These are phyloP conservation scores for Stichodactyla helianthus DNA, from an alignment of 64 coral and sea anemone genomes.

Conservation along the genomic window DNA sequence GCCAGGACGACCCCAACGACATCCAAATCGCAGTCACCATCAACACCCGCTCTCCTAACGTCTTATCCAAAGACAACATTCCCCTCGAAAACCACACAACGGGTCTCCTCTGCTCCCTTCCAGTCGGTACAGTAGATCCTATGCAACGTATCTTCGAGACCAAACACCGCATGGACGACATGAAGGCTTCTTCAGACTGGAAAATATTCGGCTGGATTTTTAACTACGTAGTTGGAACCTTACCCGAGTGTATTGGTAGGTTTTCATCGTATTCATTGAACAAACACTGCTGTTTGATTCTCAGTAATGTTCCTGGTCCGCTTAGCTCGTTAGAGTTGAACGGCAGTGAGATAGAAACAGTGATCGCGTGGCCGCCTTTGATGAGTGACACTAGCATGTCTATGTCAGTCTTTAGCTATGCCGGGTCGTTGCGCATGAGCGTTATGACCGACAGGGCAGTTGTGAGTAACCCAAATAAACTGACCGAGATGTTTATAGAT, in stretches of 20 bases:
- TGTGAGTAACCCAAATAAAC: constrained; percentile 36
- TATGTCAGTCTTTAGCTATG: constrained; percentile 82
- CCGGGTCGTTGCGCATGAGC: constrained; percentile 58
- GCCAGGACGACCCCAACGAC: constrained; percentile 54
- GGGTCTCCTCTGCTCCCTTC: constrained; percentile 62
- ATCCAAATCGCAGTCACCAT: constrained; percentile 80
- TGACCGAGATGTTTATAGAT: constrained; percentile 58
- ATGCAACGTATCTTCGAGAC: constrained; percentile 64
- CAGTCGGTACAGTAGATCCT: constrained; percentile 39
- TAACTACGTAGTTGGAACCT: constrained; percentile 54
- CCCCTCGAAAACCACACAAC: constrained; percentile 78
- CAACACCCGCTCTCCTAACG: constrained; percentile 63
- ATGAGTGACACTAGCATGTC: constrained; percentile 78
- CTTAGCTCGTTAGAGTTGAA: constrained; percentile 58
- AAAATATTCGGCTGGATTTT: constrained; percentile 70
- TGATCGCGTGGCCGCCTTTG: constrained; percentile 80
- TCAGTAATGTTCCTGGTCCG: constrained; percentile 83
- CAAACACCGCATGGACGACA: constrained; percentile 73
- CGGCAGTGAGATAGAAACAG: constrained; percentile 48
- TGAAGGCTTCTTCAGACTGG: constrained; percentile 77
- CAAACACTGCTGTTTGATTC: constrained; percentile 68
- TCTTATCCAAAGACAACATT: constrained; percentile 66
- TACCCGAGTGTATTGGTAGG: constrained; percentile 75
- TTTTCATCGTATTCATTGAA: constrained; percentile 75
- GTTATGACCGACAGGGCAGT: constrained; percentile 70